Evolutionary conservation across 2,113 vertebrate species (phyloP).

Genomic region (Paedocypris sp.): DNA sequence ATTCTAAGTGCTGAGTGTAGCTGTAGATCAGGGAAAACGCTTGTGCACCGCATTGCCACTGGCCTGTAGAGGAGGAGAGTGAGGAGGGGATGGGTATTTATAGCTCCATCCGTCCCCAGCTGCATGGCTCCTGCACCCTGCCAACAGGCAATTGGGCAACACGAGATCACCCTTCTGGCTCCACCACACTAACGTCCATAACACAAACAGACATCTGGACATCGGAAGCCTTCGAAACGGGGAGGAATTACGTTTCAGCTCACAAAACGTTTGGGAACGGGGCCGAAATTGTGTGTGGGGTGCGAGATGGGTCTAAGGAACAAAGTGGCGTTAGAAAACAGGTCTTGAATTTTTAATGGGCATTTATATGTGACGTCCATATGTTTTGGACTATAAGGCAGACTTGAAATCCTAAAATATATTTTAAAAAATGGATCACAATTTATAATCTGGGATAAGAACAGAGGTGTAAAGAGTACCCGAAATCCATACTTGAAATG

Average conservation of each 20-base stretch:
- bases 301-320: too few relatives aligned
- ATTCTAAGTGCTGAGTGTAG: conserved; percentile 9
- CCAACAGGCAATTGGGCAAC: conserved; percentile 57
- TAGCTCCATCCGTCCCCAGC: conserved; percentile 56
- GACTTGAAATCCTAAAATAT: too few relatives aligned
- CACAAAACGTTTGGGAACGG: too few relatives aligned
- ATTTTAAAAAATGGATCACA: too few relatives aligned
- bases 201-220: conserved; percentile 54
- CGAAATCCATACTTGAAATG: too few relatives aligned
- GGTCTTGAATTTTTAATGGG: too few relatives aligned
- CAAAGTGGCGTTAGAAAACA: too few relatives aligned
- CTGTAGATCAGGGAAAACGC: conserved; percentile 24
- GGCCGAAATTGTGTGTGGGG: too few relatives aligned
- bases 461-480: too few relatives aligned
- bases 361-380: too few relatives aligned
- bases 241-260: conserved; percentile 16
- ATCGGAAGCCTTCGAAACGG: conserved; percentile 25
- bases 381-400: too few relatives aligned
- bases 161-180: conserved; percentile 50
- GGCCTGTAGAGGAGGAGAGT: conserved; percentile 36
- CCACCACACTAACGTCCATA: conserved; percentile 45
- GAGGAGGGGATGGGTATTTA: conserved; percentile 57
- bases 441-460: too few relatives aligned
- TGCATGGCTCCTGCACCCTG: conserved; percentile 55
- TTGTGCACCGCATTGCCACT: conserved; percentile 18